Evolutionary conservation across 2,888 invertebrate species (phyloP), one percentile per base, ranked within the genome.

Genomic region (Heliconius sara): DNA sequence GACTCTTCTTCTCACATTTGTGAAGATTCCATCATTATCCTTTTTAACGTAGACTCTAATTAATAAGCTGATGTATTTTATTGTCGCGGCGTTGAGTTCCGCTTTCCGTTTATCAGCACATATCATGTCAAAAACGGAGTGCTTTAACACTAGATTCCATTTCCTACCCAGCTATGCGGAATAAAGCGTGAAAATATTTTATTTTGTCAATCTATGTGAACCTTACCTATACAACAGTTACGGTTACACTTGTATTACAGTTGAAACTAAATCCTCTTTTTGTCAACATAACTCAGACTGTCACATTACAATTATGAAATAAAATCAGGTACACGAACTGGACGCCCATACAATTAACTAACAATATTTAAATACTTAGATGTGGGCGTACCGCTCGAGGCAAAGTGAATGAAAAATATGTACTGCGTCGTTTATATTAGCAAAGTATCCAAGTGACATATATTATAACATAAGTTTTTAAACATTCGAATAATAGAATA

Each of bases 371-470:
- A 65, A 75, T 75, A 75, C 22, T 43, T 65, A 63, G 0, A 25
- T 22, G 75, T 75, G 43, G 75, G 75, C 65, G 75, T 65, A 65
- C 10, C 65, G 65, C 65, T 65, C 39, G 75, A 10, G 75, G 65
- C 75, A 43, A 27, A 22, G 4, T 27, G 39, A 65, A 63, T 65
- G 60, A 16, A 73, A 60, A n/a, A 57, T 73, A 25, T 9, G 34
- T 43, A 25, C 22, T n/a, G 5, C 43, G 43, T 19, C 19, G 25
- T 65, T 75, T 27, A 75, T 12, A 27, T 27, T 65, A 27, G 65
- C 43, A 39, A 72, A 30, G 25, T 30, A 52, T 52, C 52, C 25
- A 71, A 71, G 13, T n/a, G n/a, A n/a, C n/a, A n/a, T n/a, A n/a
- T n/a, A n/a, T 39, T 70, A 25, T 25, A 68, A 68, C 7, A n/a